Conservation (phyloP, 2,888 invertebrate species). For the Dynastes grantii region DNA sequence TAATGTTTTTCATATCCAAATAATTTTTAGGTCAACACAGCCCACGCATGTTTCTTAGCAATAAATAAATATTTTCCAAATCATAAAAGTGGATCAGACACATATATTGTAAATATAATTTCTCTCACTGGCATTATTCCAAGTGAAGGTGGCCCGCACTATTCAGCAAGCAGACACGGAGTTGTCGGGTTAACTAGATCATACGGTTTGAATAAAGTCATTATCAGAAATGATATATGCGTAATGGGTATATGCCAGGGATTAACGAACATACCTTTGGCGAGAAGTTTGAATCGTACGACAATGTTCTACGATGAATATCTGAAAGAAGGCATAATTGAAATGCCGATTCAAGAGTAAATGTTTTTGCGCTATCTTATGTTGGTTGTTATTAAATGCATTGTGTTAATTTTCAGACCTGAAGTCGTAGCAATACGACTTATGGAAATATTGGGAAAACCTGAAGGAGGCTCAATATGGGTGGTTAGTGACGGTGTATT, state of each 20-base stretch:
- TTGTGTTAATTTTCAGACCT: neutral
- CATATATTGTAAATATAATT: constrained; percentile 26
- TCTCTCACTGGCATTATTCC: constrained; percentile 16
- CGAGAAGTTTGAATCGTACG: neutral
- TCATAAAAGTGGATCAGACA: constrained; percentile 28
- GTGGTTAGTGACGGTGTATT: neutral
- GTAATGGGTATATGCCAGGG: constrained; percentile 13
- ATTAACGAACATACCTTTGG: neutral
- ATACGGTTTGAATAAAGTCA: neutral
- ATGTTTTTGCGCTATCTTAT: neutral
- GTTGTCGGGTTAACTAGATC: constrained; percentile 7
- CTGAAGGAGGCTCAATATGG: neutral
- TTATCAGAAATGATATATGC: constrained; percentile 5
- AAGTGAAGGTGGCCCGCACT: neutral
- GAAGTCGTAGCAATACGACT: neutral
- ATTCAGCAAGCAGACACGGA: neutral
- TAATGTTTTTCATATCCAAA: too few species aligned
- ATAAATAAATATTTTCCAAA: constrained; percentile 34
- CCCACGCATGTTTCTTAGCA: constrained; percentile 21
- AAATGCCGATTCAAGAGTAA: neutral
- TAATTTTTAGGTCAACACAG: constrained; percentile 14
- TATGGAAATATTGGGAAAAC: neutral
- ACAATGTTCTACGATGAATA: neutral
- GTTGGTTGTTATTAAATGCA: neutral
- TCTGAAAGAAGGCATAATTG: neutral